Percentiles rank a stretch among this genome's conserved stretches.
phyloP scores from a whole-genome alignment of 1,140 invertebrate genomes.

The Hyphantria cunea region DNA sequence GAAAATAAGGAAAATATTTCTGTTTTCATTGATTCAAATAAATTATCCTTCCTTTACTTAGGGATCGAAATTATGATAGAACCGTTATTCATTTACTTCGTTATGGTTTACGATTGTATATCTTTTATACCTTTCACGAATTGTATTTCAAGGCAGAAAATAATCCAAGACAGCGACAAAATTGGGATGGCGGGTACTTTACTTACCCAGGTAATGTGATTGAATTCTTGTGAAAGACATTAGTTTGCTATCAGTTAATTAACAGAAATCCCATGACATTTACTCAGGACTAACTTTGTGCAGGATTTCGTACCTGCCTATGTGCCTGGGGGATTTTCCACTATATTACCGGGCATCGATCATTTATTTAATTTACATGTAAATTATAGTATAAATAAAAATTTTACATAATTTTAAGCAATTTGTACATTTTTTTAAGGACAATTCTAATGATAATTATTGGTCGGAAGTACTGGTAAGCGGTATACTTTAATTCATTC shows the following conservation, averaged over 20 bases:
- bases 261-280: neutral
- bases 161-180: slow-evolving; percentile 3
- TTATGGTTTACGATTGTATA: slow-evolving; percentile 3
- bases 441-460: no score
- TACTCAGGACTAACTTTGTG: neutral
- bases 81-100: slow-evolving; percentile 15
- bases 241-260: slow-evolving; percentile 2
- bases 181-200: neutral
- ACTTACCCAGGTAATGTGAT: slow-evolving; percentile 12
- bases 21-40: slow-evolving; percentile 9
- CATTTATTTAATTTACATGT: no score
- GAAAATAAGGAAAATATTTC: slow-evolving; percentile 9
- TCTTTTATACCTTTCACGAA: slow-evolving; percentile 7
- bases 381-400: no score
- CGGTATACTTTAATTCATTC: no score
- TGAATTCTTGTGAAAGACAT: slow-evolving; percentile 5
- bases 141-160: slow-evolving; percentile 10
- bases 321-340: no score
- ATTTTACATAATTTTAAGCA: no score
- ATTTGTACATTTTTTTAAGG: no score
- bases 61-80: slow-evolving; percentile 14
- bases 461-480: no score
- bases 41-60: slow-evolving; percentile 1
- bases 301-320: no score
- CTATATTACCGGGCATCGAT: no score